Evolutionary conservation across 2,797 vertebrate genomes (phyloP).

Genomic region (Sphenodon punctatus): DNA sequence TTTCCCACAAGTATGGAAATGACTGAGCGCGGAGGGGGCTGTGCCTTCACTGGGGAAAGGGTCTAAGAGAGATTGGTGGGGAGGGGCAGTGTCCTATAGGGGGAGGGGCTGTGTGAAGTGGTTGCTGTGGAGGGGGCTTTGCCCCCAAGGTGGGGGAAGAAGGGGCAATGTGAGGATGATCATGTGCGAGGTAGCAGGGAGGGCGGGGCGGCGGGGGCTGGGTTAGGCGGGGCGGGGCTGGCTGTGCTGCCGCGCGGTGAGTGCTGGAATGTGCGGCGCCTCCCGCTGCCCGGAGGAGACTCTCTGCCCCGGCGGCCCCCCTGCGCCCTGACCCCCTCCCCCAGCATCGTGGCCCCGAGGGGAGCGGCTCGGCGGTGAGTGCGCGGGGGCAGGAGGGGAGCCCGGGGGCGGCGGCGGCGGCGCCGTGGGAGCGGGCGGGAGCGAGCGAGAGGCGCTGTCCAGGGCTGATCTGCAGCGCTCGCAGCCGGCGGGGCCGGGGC

Average conservation of each 20-base stretch:
- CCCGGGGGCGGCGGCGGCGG: background rate
- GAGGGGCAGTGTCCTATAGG: too few relatives aligned
- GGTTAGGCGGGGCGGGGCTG: slow-evolving; percentile 14
- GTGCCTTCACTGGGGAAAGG: too few relatives aligned
- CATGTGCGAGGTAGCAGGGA: background rate
- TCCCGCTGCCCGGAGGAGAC: background rate
- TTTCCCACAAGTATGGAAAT: too few relatives aligned
- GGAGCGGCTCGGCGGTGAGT: slow-evolving; percentile 52
- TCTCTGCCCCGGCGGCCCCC: background rate
- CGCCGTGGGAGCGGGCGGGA: slow-evolving; percentile 58
- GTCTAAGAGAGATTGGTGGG: too few relatives aligned
- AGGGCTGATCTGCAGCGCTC: slow-evolving; percentile 81
- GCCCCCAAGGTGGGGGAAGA: background rate
- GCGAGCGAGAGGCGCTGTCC: slow-evolving; percentile 86
- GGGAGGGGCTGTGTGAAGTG: too few relatives aligned
- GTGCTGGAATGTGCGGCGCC: slow-evolving; percentile 57
- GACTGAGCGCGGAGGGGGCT: too few relatives aligned
- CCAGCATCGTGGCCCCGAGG: background rate
- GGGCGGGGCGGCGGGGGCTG: slow-evolving; percentile 12
- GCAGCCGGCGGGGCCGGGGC: slow-evolving; percentile 4
- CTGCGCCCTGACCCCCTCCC: background rate
- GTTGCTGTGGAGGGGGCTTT: too few relatives aligned
- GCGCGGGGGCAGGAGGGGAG: background rate
- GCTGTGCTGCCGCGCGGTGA: slow-evolving; percentile 40
- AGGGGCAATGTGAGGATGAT: background rate